Evolutionary conservation across 2,888 invertebrate species (phyloP), one percentile per base, ranked within the genome.

Genomic region (Troides oblongomaculatus): DNA sequence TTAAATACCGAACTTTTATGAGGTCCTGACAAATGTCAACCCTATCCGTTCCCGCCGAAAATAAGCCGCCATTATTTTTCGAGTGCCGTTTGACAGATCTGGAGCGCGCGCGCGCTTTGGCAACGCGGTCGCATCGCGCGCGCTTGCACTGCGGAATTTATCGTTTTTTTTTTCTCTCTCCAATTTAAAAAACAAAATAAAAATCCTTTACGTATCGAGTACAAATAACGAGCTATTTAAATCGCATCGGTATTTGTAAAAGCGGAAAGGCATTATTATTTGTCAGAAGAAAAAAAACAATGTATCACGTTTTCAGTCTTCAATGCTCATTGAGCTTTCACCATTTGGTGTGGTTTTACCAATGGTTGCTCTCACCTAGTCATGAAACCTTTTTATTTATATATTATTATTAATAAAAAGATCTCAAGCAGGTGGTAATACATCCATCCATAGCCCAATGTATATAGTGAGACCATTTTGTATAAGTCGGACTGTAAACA

Each of bases 1-100:
- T 62, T 39, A 65, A 70, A 66, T 62, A 59, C 66, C 66, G n/a
- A 60, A 59, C 62, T 21, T 59, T 18, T 30, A 46, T 56, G 43
- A 56, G 66, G 63, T 67, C 66, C 66, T 66, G 66, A 72, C 66
- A 64, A 66, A 70, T 64, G 63, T 66, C 60, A 64, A 70, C 66
- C 84, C 86, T 86, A 80, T 80, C 83, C 78, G 79, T 86, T 87
- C 79, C 85, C 86, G 84, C 87, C 88, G 81, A 87, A 89, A 90
- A 91, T 90, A 90, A 84, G 81, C 83, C 76, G 83, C 81, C 84
- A 89, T 88, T 88, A 89, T 81, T 89, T 30, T 86, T 84, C 79
- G 79, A 81, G 78, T 80, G 79, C 75, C 80, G 77, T 86, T 88
- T 90, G 89, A 90, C 89, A 89, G 86, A 90, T 84, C 82, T 87